Base-by-base conservation (phyloP, 2,113 vertebrate species). In the Osmerus eperlanus region DNA sequence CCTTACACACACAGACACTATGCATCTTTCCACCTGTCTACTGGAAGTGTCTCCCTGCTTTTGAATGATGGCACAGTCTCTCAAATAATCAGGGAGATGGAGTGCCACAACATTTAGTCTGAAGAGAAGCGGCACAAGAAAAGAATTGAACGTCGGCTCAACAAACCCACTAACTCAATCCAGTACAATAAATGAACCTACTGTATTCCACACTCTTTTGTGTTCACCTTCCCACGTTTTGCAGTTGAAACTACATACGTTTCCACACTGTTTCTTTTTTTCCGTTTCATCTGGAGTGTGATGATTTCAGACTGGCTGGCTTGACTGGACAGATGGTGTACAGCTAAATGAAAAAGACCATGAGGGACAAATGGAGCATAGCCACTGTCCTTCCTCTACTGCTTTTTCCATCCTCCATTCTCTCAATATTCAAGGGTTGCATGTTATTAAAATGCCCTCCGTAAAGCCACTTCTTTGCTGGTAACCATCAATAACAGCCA, bases 261-360 rank as follows among this genome's bases (percentile, higher is more conserved):
- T 73, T 80, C 76, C 78, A 80, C 68, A 41, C n/a, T 59, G 7
- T 58, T 36, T 29, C 11, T 52, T 78, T 55, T 74, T 75, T 64
- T 68, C 59, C 71, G 36, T 81, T 87, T 60, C 79, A 76, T 85
- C 73, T 85, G 80, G 78, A 83, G 77, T 75, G 81, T 79, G 81
- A 80, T 70, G n/a, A 76, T 77, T 70, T 62, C 54, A 70, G 83
- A 81, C 75, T 76, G 68, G 67, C 19, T 54, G 76, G 65, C 61
- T 70, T 74, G 70, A 78, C 67, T 21, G 76, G 74, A 84, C 87
- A 90, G 88, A 87, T 89, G 84, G 80, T 83, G 84, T 88, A 80
- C 72, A 79, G 74, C 79, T 70, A 71, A 70, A 74, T 64, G 81
- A 52, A 74, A 64, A 78, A 73, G 75, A 71, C 64, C 72, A 78